These are phyloP conservation scores for Zoanthus gigantus DNA, from an alignment of 92 coral and sea anemone genomes.

Conservation along the genomic window DNA sequence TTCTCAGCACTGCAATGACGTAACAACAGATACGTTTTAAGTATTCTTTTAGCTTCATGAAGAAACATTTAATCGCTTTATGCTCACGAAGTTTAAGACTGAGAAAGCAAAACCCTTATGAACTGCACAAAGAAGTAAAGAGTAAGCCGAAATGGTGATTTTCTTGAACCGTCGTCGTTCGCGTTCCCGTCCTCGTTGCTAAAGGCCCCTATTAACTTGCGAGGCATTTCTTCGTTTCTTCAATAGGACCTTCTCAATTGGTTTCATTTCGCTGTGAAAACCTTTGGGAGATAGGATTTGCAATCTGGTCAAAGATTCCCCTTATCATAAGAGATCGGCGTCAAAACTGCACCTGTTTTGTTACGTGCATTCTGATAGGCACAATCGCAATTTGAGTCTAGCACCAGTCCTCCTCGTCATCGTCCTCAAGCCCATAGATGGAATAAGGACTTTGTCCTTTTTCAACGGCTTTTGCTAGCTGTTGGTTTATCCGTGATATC, in stretches of 20 bases:
- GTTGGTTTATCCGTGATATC: slow-evolving; percentile 89
- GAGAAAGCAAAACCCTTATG: no score
- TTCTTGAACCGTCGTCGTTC: no score
- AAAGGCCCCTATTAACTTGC: no score
- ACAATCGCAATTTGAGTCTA: slow-evolving; percentile 3
- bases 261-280: not conserved
- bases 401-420: slow-evolving; percentile 99
- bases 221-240: not conserved
- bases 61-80: no score
- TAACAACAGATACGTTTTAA: no score
- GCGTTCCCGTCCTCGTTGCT: no score
- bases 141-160: no score
- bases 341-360: not conserved
- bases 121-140: no score
- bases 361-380: not conserved
- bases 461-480: slow-evolving; percentile 84
- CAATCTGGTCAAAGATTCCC: not conserved
- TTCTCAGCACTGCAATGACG: no score
- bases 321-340: not conserved
- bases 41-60: no score
- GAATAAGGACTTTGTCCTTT: slow-evolving; percentile 92
- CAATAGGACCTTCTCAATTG: not conserved
- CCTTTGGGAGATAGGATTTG: not conserved
- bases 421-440: slow-evolving; percentile 90
- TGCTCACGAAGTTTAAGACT: no score